These are phyloP conservation scores for Cyclura pinguis DNA, from an alignment of 2,797 vertebrate genomes.

Conservation along the genomic window DNA sequence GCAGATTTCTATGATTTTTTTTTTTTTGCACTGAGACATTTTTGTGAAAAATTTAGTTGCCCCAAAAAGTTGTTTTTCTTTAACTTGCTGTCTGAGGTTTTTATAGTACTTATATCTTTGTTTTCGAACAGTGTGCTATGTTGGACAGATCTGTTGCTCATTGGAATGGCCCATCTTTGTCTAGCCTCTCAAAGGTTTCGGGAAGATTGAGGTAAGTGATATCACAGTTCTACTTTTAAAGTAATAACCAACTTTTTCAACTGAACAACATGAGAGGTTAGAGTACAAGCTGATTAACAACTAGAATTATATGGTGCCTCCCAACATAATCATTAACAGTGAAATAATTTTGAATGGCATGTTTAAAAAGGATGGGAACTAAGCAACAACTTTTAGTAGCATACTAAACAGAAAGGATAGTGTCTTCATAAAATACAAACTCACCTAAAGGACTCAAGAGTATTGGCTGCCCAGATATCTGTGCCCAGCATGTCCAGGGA, in stretches of 20 bases:
- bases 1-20: too few relatives aligned
- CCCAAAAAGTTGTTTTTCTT: too few relatives aligned
- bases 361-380: background rate
- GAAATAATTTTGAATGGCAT: background rate
- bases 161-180: background rate
- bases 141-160: background rate
- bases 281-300: background rate
- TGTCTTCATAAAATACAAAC: constrained; percentile 15
- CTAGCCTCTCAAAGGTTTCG: too few relatives aligned
- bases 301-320: background rate
- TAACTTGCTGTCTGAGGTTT: too few relatives aligned
- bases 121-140: too few relatives aligned
- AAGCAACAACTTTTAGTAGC: background rate
- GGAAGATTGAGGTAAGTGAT: background rate
- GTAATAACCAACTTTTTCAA: background rate
- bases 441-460: constrained; percentile 92
- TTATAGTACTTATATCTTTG: too few relatives aligned
- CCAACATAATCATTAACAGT: too few relatives aligned
- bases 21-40: too few relatives aligned
- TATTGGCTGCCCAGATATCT: constrained; percentile 98
- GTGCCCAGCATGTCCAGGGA: constrained; percentile 95
- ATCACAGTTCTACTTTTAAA: too few relatives aligned
- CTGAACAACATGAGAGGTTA: background rate
- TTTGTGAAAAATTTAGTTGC: too few relatives aligned
- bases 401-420: background rate